Conservation (phyloP, 2,888 invertebrate species). For the Urechis unicinctus region DNA sequence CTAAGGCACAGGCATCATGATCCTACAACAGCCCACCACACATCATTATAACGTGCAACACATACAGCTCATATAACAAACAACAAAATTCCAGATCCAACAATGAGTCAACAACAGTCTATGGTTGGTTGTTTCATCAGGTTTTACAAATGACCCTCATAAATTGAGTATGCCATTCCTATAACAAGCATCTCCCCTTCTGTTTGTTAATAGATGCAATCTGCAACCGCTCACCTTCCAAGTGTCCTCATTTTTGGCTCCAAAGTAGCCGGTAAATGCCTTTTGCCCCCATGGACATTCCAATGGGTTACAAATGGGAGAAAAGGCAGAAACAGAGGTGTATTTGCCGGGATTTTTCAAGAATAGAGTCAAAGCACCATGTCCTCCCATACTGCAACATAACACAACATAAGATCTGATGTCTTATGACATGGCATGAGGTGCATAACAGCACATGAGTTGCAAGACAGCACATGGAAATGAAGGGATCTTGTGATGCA, state of each 20-base stretch:
- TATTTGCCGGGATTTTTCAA: slow-evolving; percentile 85
- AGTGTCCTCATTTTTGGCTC: slow-evolving; percentile 53
- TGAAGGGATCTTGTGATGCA: no score
- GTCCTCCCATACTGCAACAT: slow-evolving; percentile 88
- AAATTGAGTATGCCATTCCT: neutral
- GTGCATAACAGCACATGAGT: no score
- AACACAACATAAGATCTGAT: neutral
- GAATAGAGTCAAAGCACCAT: slow-evolving; percentile 85
- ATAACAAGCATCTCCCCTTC: no score
- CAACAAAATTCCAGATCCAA: no score
- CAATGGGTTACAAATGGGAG: slow-evolving; percentile 86
- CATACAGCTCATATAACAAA: no score
- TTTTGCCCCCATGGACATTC: slow-evolving; percentile 81
- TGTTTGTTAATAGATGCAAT: neutral
- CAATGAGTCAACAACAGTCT: no score
- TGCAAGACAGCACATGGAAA: no score
- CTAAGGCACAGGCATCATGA: slow-evolving; percentile 84
- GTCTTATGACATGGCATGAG: no score
- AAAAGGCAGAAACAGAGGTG: slow-evolving; percentile 78
- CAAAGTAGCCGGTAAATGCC: slow-evolving; percentile 64
- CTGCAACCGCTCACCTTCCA: no score
- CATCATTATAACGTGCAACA: no score
- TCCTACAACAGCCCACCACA: slow-evolving; percentile 52
- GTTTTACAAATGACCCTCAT: neutral
- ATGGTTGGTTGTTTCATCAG: no score